phyloP scores from a whole-genome alignment of 2,888 invertebrate genomes.

The Cryptocephalus moraei region DNA sequence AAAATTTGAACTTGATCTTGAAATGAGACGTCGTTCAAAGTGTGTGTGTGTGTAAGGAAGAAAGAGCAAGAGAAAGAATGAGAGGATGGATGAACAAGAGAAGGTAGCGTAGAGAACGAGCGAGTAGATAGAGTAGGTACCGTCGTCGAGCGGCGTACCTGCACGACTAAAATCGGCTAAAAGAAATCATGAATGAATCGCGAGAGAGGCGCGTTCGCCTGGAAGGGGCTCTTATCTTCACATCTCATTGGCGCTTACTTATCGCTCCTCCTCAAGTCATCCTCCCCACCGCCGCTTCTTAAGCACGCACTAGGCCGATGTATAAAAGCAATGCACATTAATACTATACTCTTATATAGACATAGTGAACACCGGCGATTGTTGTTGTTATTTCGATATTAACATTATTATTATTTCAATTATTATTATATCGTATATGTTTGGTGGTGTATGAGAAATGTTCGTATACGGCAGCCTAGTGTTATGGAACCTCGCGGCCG shows the following conservation, averaged over 20 bases:
- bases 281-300: constrained; percentile 20
- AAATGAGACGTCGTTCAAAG: too few species aligned
- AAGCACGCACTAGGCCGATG: constrained; percentile 25
- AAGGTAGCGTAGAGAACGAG: too few species aligned
- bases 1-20: too few species aligned
- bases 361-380: constrained; percentile 18
- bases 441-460: constrained; percentile 24
- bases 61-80: too few species aligned
- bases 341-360: constrained; percentile 21
- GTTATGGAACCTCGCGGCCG: constrained; percentile 36
- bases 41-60: too few species aligned
- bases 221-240: neutral
- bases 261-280: constrained; percentile 23
- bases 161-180: too few species aligned
- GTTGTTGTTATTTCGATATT: neutral
- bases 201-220: neutral
- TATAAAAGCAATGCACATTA: constrained; percentile 26
- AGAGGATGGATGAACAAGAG: too few species aligned
- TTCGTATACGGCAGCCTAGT: constrained; percentile 45
- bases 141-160: too few species aligned
- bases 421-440: too few species aligned
- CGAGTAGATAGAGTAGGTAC: too few species aligned
- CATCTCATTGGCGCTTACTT: neutral
- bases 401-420: neutral
- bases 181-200: neutral